phyloP scores from a whole-genome alignment of 2,797 vertebrate species.

The Ctenopoma multispine region DNA sequence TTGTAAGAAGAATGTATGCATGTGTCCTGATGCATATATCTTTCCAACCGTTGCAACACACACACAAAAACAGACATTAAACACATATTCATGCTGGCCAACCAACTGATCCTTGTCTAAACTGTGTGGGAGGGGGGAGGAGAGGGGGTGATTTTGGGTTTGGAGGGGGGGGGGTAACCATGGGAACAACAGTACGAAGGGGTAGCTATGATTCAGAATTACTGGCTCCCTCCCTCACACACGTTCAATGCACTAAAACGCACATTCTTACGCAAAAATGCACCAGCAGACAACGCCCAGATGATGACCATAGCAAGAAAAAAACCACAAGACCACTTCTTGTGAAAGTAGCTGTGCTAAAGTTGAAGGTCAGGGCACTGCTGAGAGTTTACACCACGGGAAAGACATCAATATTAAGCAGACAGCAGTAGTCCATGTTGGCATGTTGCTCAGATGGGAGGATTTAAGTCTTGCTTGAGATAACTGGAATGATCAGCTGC shows the following conservation, averaged over 20 bases:
- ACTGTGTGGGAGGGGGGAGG: constrained; percentile 30
- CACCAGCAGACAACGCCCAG: background rate
- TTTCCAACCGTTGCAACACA: constrained; percentile 16
- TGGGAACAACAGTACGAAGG: constrained; percentile 63
- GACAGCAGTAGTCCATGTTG: constrained; percentile 29
- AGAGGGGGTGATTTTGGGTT: constrained; percentile 18
- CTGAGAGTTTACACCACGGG: background rate
- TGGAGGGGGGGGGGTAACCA: constrained; percentile 55
- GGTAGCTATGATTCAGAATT: constrained; percentile 65
- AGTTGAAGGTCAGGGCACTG: constrained; percentile 14
- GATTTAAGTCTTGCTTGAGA: constrained; percentile 54
- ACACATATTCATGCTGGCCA: constrained; percentile 1
- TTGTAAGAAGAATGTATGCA: constrained; percentile 48
- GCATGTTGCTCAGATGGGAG: constrained; percentile 49
- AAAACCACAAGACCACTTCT: background rate
- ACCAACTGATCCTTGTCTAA: constrained; percentile 48
- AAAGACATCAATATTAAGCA: constrained; percentile 15
- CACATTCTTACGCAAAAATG: background rate
- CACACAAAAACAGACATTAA: constrained; percentile 14
- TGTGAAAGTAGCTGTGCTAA: background rate
- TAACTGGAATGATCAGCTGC: constrained; percentile 41
- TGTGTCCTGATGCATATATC: constrained; percentile 21
- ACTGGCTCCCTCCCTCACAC: constrained; percentile 10
- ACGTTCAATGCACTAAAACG: background rate
- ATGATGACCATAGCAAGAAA: background rate